Evolutionary conservation across 1,140 invertebrate genomes (phyloP).

Genomic region (Lucilia sericata): DNA sequence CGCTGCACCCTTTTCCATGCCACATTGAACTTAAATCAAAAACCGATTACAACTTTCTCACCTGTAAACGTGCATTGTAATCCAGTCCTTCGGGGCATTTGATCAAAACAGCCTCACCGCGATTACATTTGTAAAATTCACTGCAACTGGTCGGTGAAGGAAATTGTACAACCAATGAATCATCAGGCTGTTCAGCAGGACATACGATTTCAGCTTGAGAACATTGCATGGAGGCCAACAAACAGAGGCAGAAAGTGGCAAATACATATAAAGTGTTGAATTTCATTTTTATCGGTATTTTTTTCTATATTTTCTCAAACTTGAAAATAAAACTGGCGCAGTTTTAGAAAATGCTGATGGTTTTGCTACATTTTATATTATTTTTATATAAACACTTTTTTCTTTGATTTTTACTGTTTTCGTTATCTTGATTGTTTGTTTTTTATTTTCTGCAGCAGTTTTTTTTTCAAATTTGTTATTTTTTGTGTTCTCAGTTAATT

Average conservation of each 20-base stretch:
- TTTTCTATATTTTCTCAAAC: neutral
- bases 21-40: neutral
- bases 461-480: neutral
- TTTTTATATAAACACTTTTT: neutral
- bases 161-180: conserved; percentile 38
- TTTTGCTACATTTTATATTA: neutral
- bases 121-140: conserved; percentile 46
- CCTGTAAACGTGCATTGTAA: conserved; percentile 38
- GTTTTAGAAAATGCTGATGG: neutral
- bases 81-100: conserved; percentile 43
- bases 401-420: neutral
- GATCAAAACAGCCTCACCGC: conserved; percentile 31
- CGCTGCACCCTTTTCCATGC: too few species aligned
- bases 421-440: neutral
- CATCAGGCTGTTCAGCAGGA: conserved; percentile 34
- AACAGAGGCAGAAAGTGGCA: neutral
- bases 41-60: neutral
- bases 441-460: neutral
- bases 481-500: neutral
- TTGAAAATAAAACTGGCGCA: neutral
- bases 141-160: conserved; percentile 46
- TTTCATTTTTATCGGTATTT: conserved; percentile 34
- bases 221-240: neutral
- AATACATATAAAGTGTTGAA: conserved; percentile 36
- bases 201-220: conserved; percentile 37